Conservation (phyloP, 2,113 vertebrate species). For the Donacobius atricapilla region DNA sequence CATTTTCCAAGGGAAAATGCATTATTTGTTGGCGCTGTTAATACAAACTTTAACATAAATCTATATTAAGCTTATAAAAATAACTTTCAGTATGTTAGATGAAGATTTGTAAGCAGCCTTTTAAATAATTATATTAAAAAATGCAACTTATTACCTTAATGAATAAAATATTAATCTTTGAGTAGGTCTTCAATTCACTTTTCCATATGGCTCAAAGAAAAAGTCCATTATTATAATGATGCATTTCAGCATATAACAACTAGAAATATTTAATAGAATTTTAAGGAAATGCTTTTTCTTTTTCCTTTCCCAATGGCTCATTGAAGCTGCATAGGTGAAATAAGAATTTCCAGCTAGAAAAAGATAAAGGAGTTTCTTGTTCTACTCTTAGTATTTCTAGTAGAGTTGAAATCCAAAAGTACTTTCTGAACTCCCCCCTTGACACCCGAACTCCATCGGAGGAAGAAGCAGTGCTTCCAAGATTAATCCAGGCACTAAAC, state of each 20-base stretch:
- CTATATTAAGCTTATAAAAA: conserved; percentile 29
- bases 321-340: neutral
- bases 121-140: conserved; percentile 27
- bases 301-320: neutral
- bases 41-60: conserved; percentile 45
- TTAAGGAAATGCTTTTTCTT: neutral
- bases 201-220: neutral
- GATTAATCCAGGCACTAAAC: neutral
- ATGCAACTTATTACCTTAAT: conserved; percentile 5
- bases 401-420: neutral
- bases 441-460: neutral
- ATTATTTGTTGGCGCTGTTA: conserved; percentile 64
- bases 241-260: neutral
- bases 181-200: neutral
- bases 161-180: neutral
- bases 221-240: neutral
- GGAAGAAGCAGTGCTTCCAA: neutral
- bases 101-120: neutral
- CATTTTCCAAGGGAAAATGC: conserved; percentile 62
- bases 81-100: neutral
- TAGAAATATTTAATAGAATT: neutral
- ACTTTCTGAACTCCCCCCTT: neutral
- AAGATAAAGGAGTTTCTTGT: neutral
- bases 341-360: neutral
- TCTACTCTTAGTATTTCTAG: neutral